A percentile compares a stretch with the other conserved stretches of the same genome.
These are phyloP conservation scores for Drosophila repletoides DNA, from an alignment of 1,140 invertebrate species.

Conservation along the genomic window DNA sequence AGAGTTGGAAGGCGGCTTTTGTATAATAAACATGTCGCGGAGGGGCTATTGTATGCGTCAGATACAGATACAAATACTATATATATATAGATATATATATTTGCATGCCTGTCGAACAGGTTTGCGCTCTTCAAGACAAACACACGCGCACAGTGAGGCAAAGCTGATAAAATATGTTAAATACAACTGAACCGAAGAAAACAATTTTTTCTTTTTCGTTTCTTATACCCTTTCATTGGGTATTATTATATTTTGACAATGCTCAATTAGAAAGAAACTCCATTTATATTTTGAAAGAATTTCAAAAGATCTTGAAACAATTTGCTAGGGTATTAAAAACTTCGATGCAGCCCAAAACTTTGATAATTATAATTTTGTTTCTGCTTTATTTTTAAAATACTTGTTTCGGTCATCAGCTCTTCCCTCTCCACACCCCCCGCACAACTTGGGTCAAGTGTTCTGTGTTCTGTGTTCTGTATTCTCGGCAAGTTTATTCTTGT, in stretches of 20 bases:
- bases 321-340: too few relatives aligned
- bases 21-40: slow-evolving; percentile 48
- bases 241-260: too few relatives aligned
- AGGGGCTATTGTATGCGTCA: slow-evolving; percentile 21
- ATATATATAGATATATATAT: slow-evolving; percentile 12
- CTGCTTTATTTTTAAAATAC: slow-evolving; percentile 44
- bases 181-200: neutral
- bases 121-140: slow-evolving; percentile 47
- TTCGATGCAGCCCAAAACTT: too few relatives aligned
- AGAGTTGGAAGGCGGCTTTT: slow-evolving; percentile 2
- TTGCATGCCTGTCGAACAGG: slow-evolving; percentile 54
- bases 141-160: slow-evolving; percentile 5
- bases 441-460: slow-evolving; percentile 36
- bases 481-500: slow-evolving; percentile 37
- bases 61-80: slow-evolving; percentile 26
- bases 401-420: slow-evolving; percentile 16
- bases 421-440: neutral
- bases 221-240: too few relatives aligned
- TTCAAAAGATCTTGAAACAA: too few relatives aligned
- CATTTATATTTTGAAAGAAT: too few relatives aligned
- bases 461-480: neutral
- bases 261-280: too few relatives aligned
- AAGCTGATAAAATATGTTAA: slow-evolving; percentile 35
- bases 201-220: slow-evolving; percentile 3
- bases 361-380: slow-evolving; percentile 3